These are phyloP conservation scores for Pterocles gutturalis DNA, from an alignment of 2,113 vertebrate species.

Conservation along the genomic window DNA sequence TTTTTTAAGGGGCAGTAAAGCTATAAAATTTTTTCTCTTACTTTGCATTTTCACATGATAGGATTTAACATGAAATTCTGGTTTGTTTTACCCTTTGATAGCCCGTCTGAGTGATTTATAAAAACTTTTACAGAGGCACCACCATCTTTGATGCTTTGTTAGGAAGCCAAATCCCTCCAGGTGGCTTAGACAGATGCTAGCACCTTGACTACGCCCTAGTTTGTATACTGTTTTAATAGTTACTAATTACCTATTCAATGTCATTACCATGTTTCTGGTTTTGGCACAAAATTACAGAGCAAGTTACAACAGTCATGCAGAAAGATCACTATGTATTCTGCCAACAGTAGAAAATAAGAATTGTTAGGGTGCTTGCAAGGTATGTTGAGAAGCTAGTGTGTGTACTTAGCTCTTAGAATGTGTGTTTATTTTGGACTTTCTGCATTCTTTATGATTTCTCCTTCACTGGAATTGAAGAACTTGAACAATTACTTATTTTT, in stretches of 20 bases:
- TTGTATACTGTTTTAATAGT: constrained; percentile 81
- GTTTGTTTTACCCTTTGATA: constrained; percentile 48
- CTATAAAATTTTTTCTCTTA: neutral
- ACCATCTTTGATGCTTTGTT: constrained; percentile 75
- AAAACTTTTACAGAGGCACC: constrained; percentile 60
- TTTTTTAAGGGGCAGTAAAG: neutral
- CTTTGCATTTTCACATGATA: neutral
- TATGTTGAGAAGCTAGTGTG: neutral
- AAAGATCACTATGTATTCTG: constrained; percentile 54
- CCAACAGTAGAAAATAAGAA: constrained; percentile 45
- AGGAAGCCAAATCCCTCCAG: constrained; percentile 77
- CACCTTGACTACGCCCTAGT: constrained; percentile 75
- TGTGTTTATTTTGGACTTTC: constrained; percentile 37
- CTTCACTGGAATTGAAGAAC: neutral
- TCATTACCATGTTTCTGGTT: constrained; percentile 70
- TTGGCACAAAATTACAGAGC: constrained; percentile 71
- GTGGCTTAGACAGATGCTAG: constrained; percentile 77
- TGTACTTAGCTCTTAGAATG: neutral
- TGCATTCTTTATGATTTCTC: neutral
- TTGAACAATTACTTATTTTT: neutral
- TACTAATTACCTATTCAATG: constrained; percentile 80
- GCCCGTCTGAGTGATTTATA: constrained; percentile 64
- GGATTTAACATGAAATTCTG: constrained; percentile 28
- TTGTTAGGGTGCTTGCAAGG: constrained; percentile 10
- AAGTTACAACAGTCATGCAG: constrained; percentile 77